A percentile compares a stretch with the other conserved stretches of the same genome.
phyloP scores from a whole-genome alignment of 2,888 invertebrate species.

The Embidobia sp. region DNA sequence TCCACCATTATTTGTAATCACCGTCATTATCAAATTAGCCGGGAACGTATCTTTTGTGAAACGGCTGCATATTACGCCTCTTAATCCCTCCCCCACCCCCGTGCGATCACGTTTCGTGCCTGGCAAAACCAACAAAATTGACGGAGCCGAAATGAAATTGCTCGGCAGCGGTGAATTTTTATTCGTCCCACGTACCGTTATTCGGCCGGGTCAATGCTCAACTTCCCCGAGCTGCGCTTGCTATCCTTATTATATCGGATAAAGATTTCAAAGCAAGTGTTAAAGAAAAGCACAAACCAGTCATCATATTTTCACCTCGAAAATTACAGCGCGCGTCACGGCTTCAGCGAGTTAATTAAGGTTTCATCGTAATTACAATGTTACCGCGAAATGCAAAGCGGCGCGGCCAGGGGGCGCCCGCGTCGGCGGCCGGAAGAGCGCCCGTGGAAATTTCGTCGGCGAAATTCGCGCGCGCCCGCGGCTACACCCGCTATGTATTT shows the following conservation, averaged over 20 bases:
- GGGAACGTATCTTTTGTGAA: background rate
- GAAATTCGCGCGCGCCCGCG: slow-evolving; percentile 43
- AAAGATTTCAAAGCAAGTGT: slow-evolving; percentile 47
- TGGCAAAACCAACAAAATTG: no score
- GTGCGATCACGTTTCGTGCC: no score
- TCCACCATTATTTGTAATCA: slow-evolving; percentile 41
- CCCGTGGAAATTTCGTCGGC: slow-evolving; percentile 47
- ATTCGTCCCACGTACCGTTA: slow-evolving; percentile 17
- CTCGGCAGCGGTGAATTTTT: no score
- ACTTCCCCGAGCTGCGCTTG: slow-evolving; percentile 20
- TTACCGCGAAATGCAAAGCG: slow-evolving; percentile 20
- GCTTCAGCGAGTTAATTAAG: slow-evolving; percentile 47
- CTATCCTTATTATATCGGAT: slow-evolving; percentile 40
- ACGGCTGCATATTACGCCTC: no score
- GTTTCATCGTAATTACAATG: slow-evolving; percentile 51
- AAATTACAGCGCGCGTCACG: slow-evolving; percentile 37
- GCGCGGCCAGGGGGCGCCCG: slow-evolving; percentile 26
- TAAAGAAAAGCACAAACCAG: slow-evolving; percentile 41
- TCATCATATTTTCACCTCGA: slow-evolving; percentile 52
- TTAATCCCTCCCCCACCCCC: no score
- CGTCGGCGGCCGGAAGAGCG: slow-evolving; percentile 33
- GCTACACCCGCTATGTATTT: slow-evolving; percentile 48
- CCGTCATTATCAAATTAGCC: slow-evolving; percentile 37
- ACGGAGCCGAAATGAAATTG: no score
- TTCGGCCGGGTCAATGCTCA: background rate